Evolutionary conservation across 2,113 vertebrate genomes (phyloP).

Genomic region (Elanoides forficatus): DNA sequence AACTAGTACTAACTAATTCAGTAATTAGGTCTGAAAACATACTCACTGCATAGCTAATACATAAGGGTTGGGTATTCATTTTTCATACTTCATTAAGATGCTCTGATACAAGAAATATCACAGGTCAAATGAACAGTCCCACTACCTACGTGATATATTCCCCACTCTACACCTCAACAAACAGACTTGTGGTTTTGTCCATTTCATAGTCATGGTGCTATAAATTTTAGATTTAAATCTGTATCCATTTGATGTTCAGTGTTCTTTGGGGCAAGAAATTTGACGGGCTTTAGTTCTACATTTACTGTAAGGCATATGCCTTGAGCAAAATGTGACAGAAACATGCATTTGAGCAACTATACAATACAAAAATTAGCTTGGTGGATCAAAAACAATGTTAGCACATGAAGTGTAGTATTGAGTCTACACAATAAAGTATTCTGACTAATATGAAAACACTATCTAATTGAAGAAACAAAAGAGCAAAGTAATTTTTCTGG

Average conservation of each 20-base stretch:
- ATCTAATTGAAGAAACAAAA: neutral
- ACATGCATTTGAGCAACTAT: neutral
- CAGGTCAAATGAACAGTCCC: neutral
- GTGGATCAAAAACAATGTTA: neutral
- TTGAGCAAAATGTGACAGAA: neutral
- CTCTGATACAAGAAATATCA: neutral
- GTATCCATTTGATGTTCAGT: neutral
- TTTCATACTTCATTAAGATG: neutral
- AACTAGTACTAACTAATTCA: neutral
- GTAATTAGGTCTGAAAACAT: conserved; percentile 4
- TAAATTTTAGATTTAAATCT: neutral
- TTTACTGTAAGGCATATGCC: neutral
- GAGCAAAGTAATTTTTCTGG: neutral
- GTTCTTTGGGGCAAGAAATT: neutral
- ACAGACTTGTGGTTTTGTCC: neutral
- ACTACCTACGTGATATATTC: neutral
- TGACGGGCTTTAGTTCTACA: neutral
- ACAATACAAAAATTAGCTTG: neutral
- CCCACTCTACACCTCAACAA: neutral
- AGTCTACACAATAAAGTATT: neutral
- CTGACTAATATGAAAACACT: neutral
- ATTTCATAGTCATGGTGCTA: neutral
- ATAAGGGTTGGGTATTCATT: neutral
- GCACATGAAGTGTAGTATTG: neutral
- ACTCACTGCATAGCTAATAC: neutral